These are phyloP conservation scores for Sminthopsis crassicaudata DNA, from an alignment of 2,113 vertebrate genomes.

Conservation along the genomic window DNA sequence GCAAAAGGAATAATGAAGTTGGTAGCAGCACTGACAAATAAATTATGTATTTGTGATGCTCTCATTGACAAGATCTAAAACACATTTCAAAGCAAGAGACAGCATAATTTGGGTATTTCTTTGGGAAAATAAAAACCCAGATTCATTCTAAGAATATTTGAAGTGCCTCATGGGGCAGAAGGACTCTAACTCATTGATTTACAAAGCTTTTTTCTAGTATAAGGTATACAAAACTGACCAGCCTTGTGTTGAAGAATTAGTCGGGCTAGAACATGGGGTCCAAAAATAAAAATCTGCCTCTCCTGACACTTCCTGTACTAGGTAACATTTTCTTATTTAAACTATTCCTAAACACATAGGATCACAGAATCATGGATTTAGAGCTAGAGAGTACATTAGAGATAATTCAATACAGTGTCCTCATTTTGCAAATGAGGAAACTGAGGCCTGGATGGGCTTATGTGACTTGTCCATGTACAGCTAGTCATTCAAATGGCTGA, in stretches of 20 bases:
- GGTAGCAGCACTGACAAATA: not conserved
- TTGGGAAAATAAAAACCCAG: constrained; percentile 4
- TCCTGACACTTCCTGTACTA: not conserved
- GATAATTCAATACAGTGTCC: not conserved
- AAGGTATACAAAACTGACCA: not conserved
- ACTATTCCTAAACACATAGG: not conserved
- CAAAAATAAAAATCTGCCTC: not conserved
- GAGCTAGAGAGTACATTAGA: not conserved
- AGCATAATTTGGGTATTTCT: constrained; percentile 2
- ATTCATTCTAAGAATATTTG: not conserved
- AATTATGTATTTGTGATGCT: constrained; percentile 20
- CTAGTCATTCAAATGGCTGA: not conserved
- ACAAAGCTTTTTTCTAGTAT: not conserved
- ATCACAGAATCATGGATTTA: not conserved
- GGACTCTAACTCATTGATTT: not conserved
- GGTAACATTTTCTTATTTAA: not conserved
- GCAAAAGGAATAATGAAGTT: not conserved
- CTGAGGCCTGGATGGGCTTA: not conserved
- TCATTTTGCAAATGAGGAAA: not conserved
- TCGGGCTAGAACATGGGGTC: not conserved
- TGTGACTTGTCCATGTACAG: not conserved
- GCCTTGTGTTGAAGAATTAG: not conserved
- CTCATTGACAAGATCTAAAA: constrained; percentile 3
- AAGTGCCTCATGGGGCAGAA: not conserved
- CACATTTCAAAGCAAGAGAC: constrained; percentile 7